Conservation (phyloP, 2,113 vertebrate species). For the cat (Felis catus) region DNA sequence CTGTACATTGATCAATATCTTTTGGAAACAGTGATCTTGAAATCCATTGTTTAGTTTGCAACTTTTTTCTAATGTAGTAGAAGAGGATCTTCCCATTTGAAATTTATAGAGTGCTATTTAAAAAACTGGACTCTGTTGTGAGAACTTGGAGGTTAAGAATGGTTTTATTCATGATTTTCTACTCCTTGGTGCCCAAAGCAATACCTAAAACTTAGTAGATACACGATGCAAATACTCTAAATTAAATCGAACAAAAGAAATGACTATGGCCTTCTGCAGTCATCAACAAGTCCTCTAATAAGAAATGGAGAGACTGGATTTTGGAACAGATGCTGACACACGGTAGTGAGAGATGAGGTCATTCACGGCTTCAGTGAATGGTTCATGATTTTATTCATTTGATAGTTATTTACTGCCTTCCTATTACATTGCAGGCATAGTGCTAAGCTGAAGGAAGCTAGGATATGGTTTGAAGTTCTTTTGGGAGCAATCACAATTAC, state of each 20-base stretch:
- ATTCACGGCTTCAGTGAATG: not conserved
- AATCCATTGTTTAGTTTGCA: not conserved
- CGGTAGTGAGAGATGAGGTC: not conserved
- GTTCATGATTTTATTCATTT: not conserved
- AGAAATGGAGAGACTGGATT: slow-evolving; percentile 9
- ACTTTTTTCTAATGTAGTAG: not conserved
- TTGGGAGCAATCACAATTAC: not conserved
- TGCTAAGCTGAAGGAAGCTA: slow-evolving; percentile 9
- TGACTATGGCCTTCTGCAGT: not conserved
- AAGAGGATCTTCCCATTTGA: not conserved
- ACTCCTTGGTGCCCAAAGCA: not conserved
- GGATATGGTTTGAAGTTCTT: not conserved
- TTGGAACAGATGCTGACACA: not conserved
- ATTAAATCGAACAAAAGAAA: slow-evolving; percentile 39
- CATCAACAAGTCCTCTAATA: not conserved
- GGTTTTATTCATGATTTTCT: not conserved
- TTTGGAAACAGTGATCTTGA: slow-evolving; percentile 36
- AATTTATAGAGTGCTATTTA: slow-evolving; percentile 1
- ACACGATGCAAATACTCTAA: not conserved
- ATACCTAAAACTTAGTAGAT: not conserved
- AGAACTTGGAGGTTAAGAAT: not conserved
- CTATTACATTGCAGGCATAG: not conserved
- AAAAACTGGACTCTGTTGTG: not conserved
- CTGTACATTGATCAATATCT: not conserved
- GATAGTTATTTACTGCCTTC: not conserved